Percentiles rank a stretch among this genome's conserved stretches.
phyloP scores from a whole-genome alignment of 2,888 invertebrate genomes.

The Anodontia alba region DNA sequence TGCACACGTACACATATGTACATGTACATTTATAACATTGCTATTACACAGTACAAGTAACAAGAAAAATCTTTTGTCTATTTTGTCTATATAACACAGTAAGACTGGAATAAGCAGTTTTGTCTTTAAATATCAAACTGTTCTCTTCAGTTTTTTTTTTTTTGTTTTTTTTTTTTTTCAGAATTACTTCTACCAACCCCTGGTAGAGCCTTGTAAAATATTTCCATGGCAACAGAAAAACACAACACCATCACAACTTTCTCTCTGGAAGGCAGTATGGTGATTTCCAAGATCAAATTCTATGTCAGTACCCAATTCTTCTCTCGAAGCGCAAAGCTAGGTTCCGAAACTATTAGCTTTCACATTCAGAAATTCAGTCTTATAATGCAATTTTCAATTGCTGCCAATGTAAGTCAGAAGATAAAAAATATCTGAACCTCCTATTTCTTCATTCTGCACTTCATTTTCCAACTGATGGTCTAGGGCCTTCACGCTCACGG shows the following conservation, averaged over 20 bases:
- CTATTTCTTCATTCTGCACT: background rate
- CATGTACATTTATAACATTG: background rate
- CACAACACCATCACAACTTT: conserved; percentile 9
- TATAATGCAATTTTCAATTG: conserved; percentile 16
- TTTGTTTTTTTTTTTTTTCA: background rate
- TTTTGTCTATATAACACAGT: conserved; percentile 4
- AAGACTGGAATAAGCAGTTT: conserved; percentile 10
- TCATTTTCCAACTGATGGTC: conserved; percentile 46
- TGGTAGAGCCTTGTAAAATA: background rate
- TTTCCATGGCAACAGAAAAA: conserved; percentile 6
- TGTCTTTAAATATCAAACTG: background rate
- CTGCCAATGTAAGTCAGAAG: conserved; percentile 1
- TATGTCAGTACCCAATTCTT: background rate
- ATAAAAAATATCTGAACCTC: background rate
- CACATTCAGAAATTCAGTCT: background rate
- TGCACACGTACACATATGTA: conserved; percentile 12
- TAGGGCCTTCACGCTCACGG: conserved; percentile 24
- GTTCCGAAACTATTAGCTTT: background rate
- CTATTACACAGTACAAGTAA: too few relatives aligned
- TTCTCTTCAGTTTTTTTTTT: background rate
- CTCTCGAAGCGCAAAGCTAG: background rate
- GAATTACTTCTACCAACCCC: background rate
- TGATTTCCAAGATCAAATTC: background rate
- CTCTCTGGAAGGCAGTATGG: conserved; percentile 9
- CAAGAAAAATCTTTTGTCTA: too few relatives aligned